Evolutionary conservation across 2,113 vertebrate species (phyloP), one percentile per base, ranked within the genome.

Genomic region (Lates calcarifer): DNA sequence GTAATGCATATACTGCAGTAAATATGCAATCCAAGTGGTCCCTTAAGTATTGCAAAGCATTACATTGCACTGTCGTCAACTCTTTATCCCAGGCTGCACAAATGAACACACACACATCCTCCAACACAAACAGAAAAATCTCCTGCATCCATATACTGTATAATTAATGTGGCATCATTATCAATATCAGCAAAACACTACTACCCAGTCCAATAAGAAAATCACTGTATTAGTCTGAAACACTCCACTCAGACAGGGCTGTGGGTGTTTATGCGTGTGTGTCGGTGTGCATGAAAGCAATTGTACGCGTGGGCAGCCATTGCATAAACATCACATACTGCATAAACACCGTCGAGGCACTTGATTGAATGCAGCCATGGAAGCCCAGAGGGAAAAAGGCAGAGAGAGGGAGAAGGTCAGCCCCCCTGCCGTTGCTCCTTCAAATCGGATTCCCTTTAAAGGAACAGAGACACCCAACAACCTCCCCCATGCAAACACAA

Each of bases 291-390:
- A 79, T 76, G 68, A 77, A 79, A 78, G 83, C 81, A 58, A 74
- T 78, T 14, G 74, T 77, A 77, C 57, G 84, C 68, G 81, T 92
- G 90, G 88, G 92, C 85, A 90, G 88, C 33, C 73, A 10, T 79
- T 87, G 88, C 86, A 92, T 91, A 92, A 93, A 93, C 90, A 92
- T 89, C 82, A 86, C 85, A 79, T 78, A 76, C 79, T 85, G 84
- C 89, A 92, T 88, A 86, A 92, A 91, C 87, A 93, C 80, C 39
- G 81, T 51, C 29, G 43, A 86, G 79, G 87, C 84, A 78, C 82
- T 91, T 93, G 91, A 94, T 85, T 90, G 90, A 92, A 91, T 77
- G 81, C 84, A 90, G 89, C 88, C 81, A 78, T 51, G 62, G 77
- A 81, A 77, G 77, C 81, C 83, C 49, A 4, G 43, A 85, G 83